Base-by-base conservation (phyloP, 2,113 vertebrate genomes). In the Apteryx mantelli region DNA sequence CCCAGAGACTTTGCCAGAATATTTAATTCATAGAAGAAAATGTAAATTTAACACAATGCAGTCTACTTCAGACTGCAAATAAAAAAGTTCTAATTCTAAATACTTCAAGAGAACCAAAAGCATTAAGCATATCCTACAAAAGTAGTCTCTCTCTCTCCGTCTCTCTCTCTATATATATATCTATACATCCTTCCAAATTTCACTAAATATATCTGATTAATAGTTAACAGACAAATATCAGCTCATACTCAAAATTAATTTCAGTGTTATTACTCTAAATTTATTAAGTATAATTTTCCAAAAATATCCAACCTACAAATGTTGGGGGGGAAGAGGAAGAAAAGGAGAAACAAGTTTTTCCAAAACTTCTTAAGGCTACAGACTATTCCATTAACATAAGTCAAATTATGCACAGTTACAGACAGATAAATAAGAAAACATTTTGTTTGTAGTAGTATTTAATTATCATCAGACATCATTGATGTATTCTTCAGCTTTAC, bases 11-110 rank as follows among this genome's bases (percentile, higher is more conserved):
- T 50, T 68, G 66, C 44, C 2, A 20, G 48, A 82, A 91, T 85
- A 38, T 94, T 82, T 89, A 95, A 92, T 96, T 91, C 70, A 16
- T 13, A 21, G 63, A 32, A 89, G 68, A 87, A 96, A 97, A 97
- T 69, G 81, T 87, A 87, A 91, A 86, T 93, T 92, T 83, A 93
- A 88, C 21, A 30, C 75, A 88, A 61, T 20, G n/a, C 32, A 32
- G 73, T 95, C 93, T 60, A 93, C 61, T 94, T 96, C 73, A 95
- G 82, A 93, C 60, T 75, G 73, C 89, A 95, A 97, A 83, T 88
- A 93, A 89, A 92, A 92, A 42, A 69, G 78, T 64, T 82, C 46
- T 58, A 30, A n/a, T 91, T 91, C 82, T 82, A 97, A 96, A 73
- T 63, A 82, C 92, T 86, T 80, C 61, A 88, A 66, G 61, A 60